Base-by-base conservation (phyloP, 2,113 vertebrate species). In the Tachysurus fulvidraco region DNA sequence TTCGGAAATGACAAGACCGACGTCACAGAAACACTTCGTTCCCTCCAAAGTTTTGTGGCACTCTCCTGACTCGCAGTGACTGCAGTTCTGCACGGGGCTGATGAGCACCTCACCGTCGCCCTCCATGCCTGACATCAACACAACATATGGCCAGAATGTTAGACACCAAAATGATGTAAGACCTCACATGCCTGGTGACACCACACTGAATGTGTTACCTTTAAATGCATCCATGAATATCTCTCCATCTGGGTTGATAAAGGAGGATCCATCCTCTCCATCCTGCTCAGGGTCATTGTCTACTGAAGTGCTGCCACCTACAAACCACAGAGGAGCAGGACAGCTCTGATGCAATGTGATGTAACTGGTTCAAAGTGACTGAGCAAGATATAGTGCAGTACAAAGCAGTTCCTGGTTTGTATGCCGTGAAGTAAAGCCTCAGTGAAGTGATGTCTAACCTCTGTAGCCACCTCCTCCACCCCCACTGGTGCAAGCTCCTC, bases 391-490 rank as follows among this genome's bases (percentile, higher is more conserved):
- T 14, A 17, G n/a, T 4, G 10, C 28, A 21, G 23, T 60, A 14
- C 28, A 59, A 16, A 86, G 84, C 73, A 76, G 60, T 50, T 36
- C 41, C 36, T 60, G 81, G 64, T n/a, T 19, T 50, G 84, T 28
- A 52, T 52, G 79, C 59, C 36, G 62, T 25, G 10, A 71, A 60
- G 41, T 64, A n/a, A 41, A 81, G 28, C 28, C 25, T 62, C 21
- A 46, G 13, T 4, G 25, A 57, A 36, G 55, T 30, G 41, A 5
- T 4, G 8, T 52, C 87, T 64, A 55, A 98, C 98, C 98, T 96
- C 98, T 98, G 94, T 97, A 99, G 95, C 98, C 98, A 94, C 98
- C 98, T 78, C 98, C 98, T 91, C 97, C 98, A 81, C 98, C 98
- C 88, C 98, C 98, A 76, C 98, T 96, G 89, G 96, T 96, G 91